Evolutionary conservation across 2,113 vertebrate species (phyloP), one percentile per base, ranked within the genome.

Genomic region (Sakesphorus luctuosus): DNA sequence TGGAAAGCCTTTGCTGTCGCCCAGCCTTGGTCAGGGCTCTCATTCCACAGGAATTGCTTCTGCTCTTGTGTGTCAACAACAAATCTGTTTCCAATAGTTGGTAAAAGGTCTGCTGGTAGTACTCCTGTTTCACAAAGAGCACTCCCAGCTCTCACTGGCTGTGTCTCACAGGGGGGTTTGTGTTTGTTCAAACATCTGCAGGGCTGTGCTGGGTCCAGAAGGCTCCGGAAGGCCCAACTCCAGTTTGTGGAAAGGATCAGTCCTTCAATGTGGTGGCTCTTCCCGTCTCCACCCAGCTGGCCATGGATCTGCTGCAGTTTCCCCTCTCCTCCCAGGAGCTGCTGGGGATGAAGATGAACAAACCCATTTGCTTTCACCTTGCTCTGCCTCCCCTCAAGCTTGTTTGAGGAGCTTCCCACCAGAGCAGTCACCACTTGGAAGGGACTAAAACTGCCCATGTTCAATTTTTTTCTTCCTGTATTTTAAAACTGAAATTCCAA

Each of bases 81-180:
- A 94, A 94, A 67, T 94, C 91, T 96, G 90, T 95, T 97, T 97
- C 90, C 91, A 97, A 91, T 93, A 94, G 96, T 90, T 24, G 2
- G 61, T 25, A 35, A 65, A 91, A 84, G 58, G 76, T 92, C 84
- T 74, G 68, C 74, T 74, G 71, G 6, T 96, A 35, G 5, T 59
- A 55, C 55, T 93, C 95, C 90, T 67, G 82, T 90, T 96, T 96
- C 95, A 90, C 67, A 89, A 73, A 94, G 75, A 73, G 69, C 93
- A 20, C 23, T 85, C 84, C 53, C 86, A 65, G 69, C 86, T 82
- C 69, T 91, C 66, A 0, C 82, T 89, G 91, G 53, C 79, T 63
- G 9, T 9, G 15, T 55, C 93, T 81, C 84, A 10, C 35, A 11
- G 87, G 68, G 38, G 0, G 0, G 68, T 77, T 77, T 2, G 0